These are phyloP conservation scores for Gallinago stenura DNA, from an alignment of 2,797 vertebrate genomes.

Conservation along the genomic window DNA sequence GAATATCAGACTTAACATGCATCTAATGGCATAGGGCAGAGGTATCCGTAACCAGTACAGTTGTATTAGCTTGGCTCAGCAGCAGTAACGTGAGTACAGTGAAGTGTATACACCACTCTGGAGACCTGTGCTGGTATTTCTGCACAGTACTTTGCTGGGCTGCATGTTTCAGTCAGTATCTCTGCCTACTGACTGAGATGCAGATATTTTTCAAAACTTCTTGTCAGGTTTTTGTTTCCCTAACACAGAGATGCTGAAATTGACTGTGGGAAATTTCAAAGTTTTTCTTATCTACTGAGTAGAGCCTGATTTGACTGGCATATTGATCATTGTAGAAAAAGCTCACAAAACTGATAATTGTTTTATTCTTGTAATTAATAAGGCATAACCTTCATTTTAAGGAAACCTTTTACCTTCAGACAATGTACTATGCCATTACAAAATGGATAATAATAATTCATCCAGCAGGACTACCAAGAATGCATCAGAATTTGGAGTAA, in stretches of 20 bases:
- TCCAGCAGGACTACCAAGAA: constrained; percentile 30
- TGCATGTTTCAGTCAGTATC: background rate
- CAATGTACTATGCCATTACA: background rate
- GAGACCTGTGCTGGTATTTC: background rate
- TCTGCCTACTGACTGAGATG: background rate
- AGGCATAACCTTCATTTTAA: background rate
- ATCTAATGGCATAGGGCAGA: background rate
- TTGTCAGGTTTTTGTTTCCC: background rate
- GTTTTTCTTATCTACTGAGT: background rate
- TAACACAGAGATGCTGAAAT: background rate
- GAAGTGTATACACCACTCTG: background rate
- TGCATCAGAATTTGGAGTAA: constrained; percentile 37
- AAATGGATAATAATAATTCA: constrained; percentile 30
- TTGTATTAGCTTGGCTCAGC: background rate
- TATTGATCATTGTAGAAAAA: background rate
- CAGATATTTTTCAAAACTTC: background rate
- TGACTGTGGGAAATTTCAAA: background rate
- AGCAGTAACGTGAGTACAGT: background rate
- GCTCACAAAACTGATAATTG: background rate
- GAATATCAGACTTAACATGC: background rate
- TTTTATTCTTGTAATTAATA: constrained; percentile 29
- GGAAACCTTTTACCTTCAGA: constrained; percentile 13
- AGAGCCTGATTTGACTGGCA: constrained; percentile 16
- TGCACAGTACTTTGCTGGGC: background rate
- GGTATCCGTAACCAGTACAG: background rate